Evolutionary conservation across 2,888 invertebrate species (phyloP).

Genomic region (Dioctria linearis): DNA sequence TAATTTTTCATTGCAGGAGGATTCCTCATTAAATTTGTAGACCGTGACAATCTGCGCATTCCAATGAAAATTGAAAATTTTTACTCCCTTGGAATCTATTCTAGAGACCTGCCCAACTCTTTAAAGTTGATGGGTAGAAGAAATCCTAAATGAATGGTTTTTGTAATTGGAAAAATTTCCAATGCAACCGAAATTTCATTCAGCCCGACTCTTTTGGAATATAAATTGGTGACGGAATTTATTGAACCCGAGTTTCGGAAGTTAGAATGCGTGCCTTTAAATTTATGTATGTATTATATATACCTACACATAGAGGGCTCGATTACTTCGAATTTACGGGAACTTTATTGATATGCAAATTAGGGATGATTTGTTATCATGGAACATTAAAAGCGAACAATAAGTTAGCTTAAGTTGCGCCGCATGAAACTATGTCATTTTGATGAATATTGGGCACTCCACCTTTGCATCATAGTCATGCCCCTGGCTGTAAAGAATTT

Average conservation of each 20-base stretch:
- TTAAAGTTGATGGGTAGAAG: constrained; percentile 15
- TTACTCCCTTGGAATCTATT: background rate
- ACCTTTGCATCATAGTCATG: background rate
- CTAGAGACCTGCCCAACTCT: background rate
- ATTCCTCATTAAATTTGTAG: constrained; percentile 26
- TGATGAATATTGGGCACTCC: constrained; percentile 10
- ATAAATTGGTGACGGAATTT: constrained; percentile 4
- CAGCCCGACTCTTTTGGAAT: background rate
- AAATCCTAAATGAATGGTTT: background rate
- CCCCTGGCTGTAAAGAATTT: constrained; percentile 3
- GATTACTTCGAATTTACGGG: background rate
- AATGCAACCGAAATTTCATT: constrained; percentile 25
- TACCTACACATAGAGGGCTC: background rate
- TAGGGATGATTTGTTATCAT: background rate
- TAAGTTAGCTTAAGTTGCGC: background rate
- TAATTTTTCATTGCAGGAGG: background rate
- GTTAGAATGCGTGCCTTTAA: background rate
- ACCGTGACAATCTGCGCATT: constrained; percentile 21
- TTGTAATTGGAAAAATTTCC: constrained; percentile 31
- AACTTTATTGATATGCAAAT: constrained; percentile 41
- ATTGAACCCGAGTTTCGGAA: background rate
- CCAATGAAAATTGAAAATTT: constrained; percentile 7
- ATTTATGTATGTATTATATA: background rate
- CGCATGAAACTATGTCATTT: constrained; percentile 16
- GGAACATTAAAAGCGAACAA: constrained; percentile 13